phyloP scores from a whole-genome alignment of 2,113 vertebrate genomes.

The Gasterosteus nipponicus region DNA sequence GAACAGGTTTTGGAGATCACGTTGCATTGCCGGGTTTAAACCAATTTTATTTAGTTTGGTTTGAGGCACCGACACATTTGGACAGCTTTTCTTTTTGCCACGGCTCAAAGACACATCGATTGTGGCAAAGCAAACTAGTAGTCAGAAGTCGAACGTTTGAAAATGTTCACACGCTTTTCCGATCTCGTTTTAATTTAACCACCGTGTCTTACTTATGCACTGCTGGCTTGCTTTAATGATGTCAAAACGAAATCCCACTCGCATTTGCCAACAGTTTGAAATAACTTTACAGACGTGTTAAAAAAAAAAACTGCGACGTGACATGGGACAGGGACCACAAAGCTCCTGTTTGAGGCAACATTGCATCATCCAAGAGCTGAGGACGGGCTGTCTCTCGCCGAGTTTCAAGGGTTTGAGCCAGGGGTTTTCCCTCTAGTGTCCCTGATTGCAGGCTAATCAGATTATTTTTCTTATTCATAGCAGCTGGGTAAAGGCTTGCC shows the following conservation, averaged over 20 bases:
- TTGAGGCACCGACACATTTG: not conserved
- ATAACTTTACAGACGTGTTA: not conserved
- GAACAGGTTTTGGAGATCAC: no score
- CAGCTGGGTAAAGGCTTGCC: conserved; percentile 43
- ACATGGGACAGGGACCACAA: no score
- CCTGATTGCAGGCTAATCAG: conserved; percentile 57
- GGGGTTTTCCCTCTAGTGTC: conserved; percentile 17
- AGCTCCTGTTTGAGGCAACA: not conserved
- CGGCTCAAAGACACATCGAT: not conserved
- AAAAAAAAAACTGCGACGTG: not conserved
- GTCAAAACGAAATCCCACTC: conserved; percentile 3
- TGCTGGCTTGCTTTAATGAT: not conserved
- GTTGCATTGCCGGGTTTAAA: not conserved
- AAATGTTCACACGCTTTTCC: not conserved
- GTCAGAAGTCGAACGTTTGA: not conserved
- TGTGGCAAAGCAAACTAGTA: not conserved
- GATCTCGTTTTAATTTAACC: no score
- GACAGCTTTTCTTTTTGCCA: not conserved
- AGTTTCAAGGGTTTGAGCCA: conserved; percentile 11
- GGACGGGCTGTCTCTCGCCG: not conserved
- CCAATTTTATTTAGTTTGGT: not conserved
- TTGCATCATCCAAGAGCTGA: conserved; percentile 7
- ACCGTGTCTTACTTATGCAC: not conserved
- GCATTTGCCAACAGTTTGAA: conserved; percentile 3
- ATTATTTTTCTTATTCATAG: conserved; percentile 45